These are phyloP conservation scores for Diloba caeruleocephala DNA, from an alignment of 2,888 invertebrate species.

Conservation along the genomic window DNA sequence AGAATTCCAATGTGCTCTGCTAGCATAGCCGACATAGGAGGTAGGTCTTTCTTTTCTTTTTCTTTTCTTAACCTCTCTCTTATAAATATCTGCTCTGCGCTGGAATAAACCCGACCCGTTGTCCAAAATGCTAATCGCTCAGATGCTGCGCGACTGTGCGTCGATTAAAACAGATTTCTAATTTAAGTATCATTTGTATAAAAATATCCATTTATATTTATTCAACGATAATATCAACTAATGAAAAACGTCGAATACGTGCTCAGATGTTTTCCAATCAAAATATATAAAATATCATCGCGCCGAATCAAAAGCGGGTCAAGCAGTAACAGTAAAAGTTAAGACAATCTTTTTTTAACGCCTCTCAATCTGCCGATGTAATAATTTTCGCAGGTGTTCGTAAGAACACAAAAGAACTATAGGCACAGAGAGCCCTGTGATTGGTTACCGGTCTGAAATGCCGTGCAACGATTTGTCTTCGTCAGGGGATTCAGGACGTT, in stretches of 20 bases:
- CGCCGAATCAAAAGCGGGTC: conserved; percentile 43
- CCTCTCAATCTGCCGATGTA: conserved; percentile 14
- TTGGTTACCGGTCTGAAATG: not conserved
- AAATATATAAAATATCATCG: conserved; percentile 47
- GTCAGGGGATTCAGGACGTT: too few relatives aligned
- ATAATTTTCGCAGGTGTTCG: conserved; percentile 34
- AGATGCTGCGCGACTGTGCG: too few relatives aligned
- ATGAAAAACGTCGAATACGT: conserved; percentile 25
- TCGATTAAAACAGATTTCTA: not conserved
- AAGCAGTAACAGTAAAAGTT: conserved; percentile 53
- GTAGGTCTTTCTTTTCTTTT: too few relatives aligned
- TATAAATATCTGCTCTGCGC: too few relatives aligned
- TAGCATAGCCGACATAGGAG: too few relatives aligned
- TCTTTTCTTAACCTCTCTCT: too few relatives aligned
- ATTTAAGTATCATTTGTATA: not conserved
- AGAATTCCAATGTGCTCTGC: too few relatives aligned
- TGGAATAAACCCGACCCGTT: too few relatives aligned
- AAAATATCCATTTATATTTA: conserved; percentile 14
- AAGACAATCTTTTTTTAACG: conserved; percentile 45
- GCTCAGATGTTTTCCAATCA: conserved; percentile 50
- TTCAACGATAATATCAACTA: conserved; percentile 11
- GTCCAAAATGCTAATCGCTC: too few relatives aligned
- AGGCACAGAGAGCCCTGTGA: conserved; percentile 27
- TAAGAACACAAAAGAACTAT: conserved; percentile 23
- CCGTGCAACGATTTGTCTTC: too few relatives aligned